A percentile compares a stretch with the other conserved stretches of the same genome.
phyloP scores from a whole-genome alignment of 2,113 vertebrate genomes.

The Talpa occidentalis region DNA sequence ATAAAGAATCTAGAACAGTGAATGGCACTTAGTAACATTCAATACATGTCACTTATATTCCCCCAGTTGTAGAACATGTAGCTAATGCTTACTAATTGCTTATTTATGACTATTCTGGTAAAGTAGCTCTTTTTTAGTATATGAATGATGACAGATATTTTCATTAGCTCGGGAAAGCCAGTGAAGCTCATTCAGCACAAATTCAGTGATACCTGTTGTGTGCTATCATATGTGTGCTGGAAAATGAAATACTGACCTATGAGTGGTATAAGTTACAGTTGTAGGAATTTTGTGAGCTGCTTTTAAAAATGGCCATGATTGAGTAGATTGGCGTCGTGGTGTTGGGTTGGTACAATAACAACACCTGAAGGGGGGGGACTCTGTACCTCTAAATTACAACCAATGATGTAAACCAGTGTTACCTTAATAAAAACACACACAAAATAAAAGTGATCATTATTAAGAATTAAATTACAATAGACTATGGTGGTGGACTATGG shows the following conservation, averaged over 20 bases:
- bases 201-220: background rate
- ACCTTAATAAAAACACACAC: too few relatives aligned
- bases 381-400: too few relatives aligned
- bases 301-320: background rate
- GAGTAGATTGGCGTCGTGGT: too few relatives aligned
- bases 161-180: background rate
- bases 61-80: background rate
- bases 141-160: background rate
- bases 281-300: background rate
- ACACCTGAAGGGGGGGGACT: too few relatives aligned
- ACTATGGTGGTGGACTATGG: too few relatives aligned
- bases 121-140: constrained; percentile 14
- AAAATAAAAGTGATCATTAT: too few relatives aligned
- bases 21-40: background rate
- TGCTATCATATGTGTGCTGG: background rate
- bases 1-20: background rate
- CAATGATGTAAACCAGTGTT: too few relatives aligned
- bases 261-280: background rate
- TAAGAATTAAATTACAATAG: too few relatives aligned
- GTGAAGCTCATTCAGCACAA: background rate
- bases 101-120: background rate
- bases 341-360: too few relatives aligned
- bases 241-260: background rate
- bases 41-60: background rate
- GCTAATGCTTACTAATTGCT: constrained; percentile 3